These are phyloP conservation scores for Elaeidobius kamerunicus DNA, from an alignment of 2,888 invertebrate species.

Conservation along the genomic window DNA sequence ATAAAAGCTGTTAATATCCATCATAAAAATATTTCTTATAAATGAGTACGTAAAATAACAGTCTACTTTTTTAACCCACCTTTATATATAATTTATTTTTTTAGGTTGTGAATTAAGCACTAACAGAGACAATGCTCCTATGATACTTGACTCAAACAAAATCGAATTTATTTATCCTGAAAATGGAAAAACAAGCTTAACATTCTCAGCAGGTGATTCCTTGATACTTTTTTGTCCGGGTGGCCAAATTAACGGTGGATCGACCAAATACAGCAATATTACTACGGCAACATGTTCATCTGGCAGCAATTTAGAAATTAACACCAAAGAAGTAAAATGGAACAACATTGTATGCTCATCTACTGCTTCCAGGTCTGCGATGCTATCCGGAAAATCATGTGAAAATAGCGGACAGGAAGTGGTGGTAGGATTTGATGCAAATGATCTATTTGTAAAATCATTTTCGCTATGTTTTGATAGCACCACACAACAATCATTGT, in stretches of 20 bases:
- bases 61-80: not conserved
- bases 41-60: too few species aligned
- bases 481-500: slow-evolving; percentile 51
- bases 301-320: slow-evolving; percentile 29
- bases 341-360: slow-evolving; percentile 49
- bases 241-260: not conserved
- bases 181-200: slow-evolving; percentile 19
- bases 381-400: slow-evolving; percentile 49
- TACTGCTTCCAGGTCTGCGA: slow-evolving; percentile 48
- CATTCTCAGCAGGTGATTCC: slow-evolving; percentile 19
- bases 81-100: slow-evolving; percentile 16
- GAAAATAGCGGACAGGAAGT: slow-evolving; percentile 50
- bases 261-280: not conserved
- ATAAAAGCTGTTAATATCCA: too few species aligned
- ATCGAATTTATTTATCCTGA: slow-evolving; percentile 29
- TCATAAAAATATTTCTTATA: too few species aligned
- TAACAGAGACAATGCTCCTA: slow-evolving; percentile 12
- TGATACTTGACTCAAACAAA: slow-evolving; percentile 20
- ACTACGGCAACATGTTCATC: slow-evolving; percentile 35
- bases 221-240: slow-evolving; percentile 29
- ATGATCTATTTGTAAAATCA: slow-evolving; percentile 50
- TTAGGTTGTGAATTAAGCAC: slow-evolving; percentile 31
- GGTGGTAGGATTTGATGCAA: slow-evolving; percentile 54
- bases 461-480: slow-evolving; percentile 57
- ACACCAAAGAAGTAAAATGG: slow-evolving; percentile 40